These are phyloP conservation scores for Pituophis catenifer DNA, from an alignment of 2,113 vertebrate genomes.

Conservation along the genomic window DNA sequence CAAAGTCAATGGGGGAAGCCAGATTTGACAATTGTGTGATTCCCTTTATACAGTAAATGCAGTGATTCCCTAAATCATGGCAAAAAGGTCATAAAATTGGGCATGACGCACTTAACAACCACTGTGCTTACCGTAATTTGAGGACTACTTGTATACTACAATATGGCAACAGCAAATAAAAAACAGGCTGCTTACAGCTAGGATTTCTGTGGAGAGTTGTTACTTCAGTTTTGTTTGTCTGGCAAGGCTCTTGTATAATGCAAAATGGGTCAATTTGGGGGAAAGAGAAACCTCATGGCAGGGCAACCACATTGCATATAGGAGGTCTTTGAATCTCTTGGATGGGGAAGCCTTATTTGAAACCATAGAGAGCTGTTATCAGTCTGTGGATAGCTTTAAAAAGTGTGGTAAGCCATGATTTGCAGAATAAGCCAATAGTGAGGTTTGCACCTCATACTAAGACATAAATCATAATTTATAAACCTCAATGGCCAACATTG, in stretches of 20 bases:
- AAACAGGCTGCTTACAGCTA: neutral
- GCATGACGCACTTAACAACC: neutral
- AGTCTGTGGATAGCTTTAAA: neutral
- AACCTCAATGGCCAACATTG: neutral
- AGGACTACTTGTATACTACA: neutral
- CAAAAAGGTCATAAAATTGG: neutral
- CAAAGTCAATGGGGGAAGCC: neutral
- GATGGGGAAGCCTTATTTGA: neutral
- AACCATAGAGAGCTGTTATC: neutral
- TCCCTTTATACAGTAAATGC: neutral
- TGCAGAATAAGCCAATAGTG: neutral
- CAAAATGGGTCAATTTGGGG: neutral
- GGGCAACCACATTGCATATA: neutral
- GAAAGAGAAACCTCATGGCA: neutral
- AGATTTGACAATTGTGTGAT: neutral
- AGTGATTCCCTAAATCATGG: neutral
- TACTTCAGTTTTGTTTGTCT: neutral
- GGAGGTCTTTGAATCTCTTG: neutral
- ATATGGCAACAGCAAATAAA: neutral
- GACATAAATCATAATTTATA: neutral
- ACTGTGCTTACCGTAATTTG: neutral
- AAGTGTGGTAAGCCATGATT: neutral
- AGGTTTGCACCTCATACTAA: neutral
- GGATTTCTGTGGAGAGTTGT: neutral
- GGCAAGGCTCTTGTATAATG: neutral